phyloP scores from a whole-genome alignment of 2,888 invertebrate genomes.

The Hylaea fasciaria region DNA sequence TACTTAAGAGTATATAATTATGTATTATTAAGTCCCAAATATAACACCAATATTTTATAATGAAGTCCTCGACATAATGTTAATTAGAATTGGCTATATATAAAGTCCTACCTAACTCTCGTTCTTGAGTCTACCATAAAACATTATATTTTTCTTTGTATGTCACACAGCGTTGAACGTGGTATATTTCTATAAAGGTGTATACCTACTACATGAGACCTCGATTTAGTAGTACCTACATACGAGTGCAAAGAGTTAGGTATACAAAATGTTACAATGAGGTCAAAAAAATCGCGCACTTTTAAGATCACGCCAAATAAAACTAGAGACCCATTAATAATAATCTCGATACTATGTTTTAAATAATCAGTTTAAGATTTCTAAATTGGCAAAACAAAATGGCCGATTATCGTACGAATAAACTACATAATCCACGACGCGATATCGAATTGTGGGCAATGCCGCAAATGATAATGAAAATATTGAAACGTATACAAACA shows the following conservation, averaged over 20 bases:
- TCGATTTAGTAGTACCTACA: neutral
- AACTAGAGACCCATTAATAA: too few relatives aligned
- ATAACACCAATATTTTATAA: constrained; percentile 50
- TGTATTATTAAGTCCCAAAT: constrained; percentile 48
- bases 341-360: too few relatives aligned
- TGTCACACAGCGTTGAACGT: constrained; percentile 56
- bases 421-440: neutral
- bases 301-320: too few relatives aligned
- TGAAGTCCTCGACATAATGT: constrained; percentile 44
- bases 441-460: too few relatives aligned
- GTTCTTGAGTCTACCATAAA: constrained; percentile 49
- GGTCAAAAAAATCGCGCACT: too few relatives aligned
- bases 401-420: neutral
- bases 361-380: too few relatives aligned
- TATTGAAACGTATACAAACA: neutral
- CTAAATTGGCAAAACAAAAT: neutral
- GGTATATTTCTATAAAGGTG: constrained; percentile 44
- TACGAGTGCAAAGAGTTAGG: too few relatives aligned
- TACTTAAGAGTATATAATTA: constrained; percentile 35
- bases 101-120: constrained; percentile 29
- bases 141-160: constrained; percentile 37
- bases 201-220: constrained; percentile 9
- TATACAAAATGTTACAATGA: too few relatives aligned
- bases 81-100: constrained; percentile 39
- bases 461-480: constrained; percentile 1